Base-by-base conservation (phyloP, 2,113 vertebrate genomes). In the Psilopogon haemacephalus region DNA sequence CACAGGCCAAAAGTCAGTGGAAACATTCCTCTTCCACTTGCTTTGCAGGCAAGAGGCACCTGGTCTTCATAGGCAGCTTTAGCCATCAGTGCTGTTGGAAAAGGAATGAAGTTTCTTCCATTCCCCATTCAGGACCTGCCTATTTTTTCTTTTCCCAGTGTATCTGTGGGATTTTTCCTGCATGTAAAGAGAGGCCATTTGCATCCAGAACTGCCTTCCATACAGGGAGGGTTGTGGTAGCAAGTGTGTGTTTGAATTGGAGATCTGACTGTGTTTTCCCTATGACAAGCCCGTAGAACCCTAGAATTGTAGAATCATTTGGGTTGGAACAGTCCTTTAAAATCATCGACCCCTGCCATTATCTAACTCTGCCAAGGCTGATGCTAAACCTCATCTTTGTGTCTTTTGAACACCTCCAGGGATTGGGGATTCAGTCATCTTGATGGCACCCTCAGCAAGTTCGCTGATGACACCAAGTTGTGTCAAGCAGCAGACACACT, bases 101-200 rank as follows among this genome's bases (percentile, higher is more conserved):
- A 69, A 13, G 19, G 46, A 79, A 64, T 56, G 71, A 55, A 94
- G 46, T 14, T 85, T 8, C 33, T 82, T 67, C 40, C 15, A 18
- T 63, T 18, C n/a, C 11, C 8, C n/a, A 30, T 77, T 70, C 16
- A 46, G 35, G 50, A 65, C 26, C 18, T 59, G 15, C 37, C 18
- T 11, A 0, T 9, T 79, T 78, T 84, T 48, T 3, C 20, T 30
- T 4, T 69, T 63, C 20, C 35, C 12, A 19, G 19, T 5, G 0
- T 92, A 11, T 64, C 52, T 48, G 3, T 65, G 27, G 4, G 2
- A 13, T 70, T 84, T 91, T 8, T 3, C 28, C 59, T 67, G 30
- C 11, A 0, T 4, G 8, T 60, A 5, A 81, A 70, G 60, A 67
- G 67, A 67, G 30, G 14, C 38, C 24, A 8, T 60, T 4, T 15